phyloP scores from a whole-genome alignment of 2,113 vertebrate genomes.

The Rhinoptilus africanus region DNA sequence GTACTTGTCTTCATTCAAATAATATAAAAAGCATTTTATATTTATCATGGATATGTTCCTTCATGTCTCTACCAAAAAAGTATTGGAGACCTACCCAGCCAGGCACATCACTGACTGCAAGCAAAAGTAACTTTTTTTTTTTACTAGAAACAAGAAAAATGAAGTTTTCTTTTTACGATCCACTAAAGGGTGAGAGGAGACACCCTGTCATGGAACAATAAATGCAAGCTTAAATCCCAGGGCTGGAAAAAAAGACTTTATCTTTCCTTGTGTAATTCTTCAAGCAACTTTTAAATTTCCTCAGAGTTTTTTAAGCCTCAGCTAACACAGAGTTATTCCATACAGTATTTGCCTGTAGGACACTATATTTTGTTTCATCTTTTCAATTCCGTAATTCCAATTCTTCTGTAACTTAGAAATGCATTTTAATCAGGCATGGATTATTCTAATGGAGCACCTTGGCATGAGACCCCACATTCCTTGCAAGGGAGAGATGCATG shows the following conservation, averaged over 20 bases:
- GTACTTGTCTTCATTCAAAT: neutral
- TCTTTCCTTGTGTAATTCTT: slow-evolving; percentile 11
- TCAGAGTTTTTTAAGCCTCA: neutral
- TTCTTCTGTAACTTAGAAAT: neutral
- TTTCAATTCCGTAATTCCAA: neutral
- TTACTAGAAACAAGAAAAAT: neutral
- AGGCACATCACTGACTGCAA: neutral
- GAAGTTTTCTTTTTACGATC: slow-evolving; percentile 13
- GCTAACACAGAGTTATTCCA: neutral
- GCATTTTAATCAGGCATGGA: neutral
- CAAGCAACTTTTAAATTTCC: slow-evolving; percentile 21
- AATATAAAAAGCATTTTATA: neutral
- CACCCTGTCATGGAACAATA: slow-evolving; percentile 8
- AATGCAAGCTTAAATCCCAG: slow-evolving; percentile 16
- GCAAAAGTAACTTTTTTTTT: neutral
- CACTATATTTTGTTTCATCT: neutral
- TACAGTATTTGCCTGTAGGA: neutral
- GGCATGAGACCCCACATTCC: neutral
- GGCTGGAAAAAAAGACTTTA: neutral
- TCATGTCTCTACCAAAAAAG: neutral
- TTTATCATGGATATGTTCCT: neutral
- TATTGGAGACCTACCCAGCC: neutral
- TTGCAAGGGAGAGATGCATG: neutral
- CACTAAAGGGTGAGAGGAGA: neutral
- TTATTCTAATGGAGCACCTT: neutral